A percentile compares a stretch with the other conserved stretches of the same genome.
Conservation (phyloP, 2,113 vertebrate species). For the Ophthalmolycus amberensis region DNA sequence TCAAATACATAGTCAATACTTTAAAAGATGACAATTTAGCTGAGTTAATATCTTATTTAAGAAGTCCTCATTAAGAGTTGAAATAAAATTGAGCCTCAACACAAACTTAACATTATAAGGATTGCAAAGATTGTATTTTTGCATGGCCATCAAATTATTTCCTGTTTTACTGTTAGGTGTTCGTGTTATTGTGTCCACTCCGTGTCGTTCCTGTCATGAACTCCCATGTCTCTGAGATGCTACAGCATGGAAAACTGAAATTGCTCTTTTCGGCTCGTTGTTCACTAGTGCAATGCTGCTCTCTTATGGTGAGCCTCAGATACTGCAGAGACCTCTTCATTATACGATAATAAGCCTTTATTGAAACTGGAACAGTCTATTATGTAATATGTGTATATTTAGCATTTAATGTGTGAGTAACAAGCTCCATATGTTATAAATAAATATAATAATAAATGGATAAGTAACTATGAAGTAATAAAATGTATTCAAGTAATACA, state of each 20-base stretch:
- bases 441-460: background rate
- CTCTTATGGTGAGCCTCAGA: slow-evolving; percentile 26
- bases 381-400: background rate
- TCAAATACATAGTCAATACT: background rate
- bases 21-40: background rate
- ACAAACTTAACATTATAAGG: background rate
- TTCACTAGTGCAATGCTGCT: slow-evolving; percentile 52
- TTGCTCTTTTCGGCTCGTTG: background rate
- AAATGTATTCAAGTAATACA: background rate
- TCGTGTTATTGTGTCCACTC: background rate
- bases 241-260: background rate
- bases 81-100: background rate
- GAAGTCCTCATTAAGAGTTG: background rate
- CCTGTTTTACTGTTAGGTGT: background rate
- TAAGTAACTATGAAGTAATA: background rate
- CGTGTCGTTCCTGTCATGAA: background rate
- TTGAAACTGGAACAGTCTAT: background rate
- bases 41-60: background rate
- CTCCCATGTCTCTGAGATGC: background rate
- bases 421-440: background rate
- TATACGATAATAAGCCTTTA: background rate
- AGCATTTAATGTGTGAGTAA: background rate
- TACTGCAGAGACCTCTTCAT: slow-evolving; percentile 16
- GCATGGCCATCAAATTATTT: background rate
- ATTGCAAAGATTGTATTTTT: background rate